Evolutionary conservation across 2,797 vertebrate species (phyloP).

Genomic region (Notamacropus eugenii): DNA sequence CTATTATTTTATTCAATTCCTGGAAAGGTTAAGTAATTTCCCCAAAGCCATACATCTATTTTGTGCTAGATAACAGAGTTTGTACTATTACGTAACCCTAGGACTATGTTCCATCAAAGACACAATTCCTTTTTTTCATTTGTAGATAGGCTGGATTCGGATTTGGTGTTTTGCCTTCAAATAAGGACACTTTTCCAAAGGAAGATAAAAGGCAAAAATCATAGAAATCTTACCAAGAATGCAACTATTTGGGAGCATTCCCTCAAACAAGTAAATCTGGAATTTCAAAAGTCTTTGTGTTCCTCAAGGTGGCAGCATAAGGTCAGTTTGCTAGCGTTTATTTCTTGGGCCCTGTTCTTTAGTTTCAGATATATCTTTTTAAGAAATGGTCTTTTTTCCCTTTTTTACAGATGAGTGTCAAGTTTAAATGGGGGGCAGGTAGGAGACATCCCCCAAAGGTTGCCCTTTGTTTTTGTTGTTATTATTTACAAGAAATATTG

Average conservation of each 20-base stretch:
- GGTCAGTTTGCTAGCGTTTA: neutral
- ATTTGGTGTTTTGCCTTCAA: neutral
- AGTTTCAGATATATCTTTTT: neutral
- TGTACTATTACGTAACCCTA: neutral
- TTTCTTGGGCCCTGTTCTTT: neutral
- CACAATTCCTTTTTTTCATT: neutral
- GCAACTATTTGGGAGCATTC: neutral
- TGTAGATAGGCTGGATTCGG: neutral
- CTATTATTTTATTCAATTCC: neutral
- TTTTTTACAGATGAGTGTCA: neutral
- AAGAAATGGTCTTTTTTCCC: neutral
- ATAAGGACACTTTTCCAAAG: neutral
- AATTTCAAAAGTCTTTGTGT: neutral
- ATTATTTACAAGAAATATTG: neutral
- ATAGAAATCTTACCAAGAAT: neutral
- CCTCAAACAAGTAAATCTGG: neutral
- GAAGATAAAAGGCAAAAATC: neutral
- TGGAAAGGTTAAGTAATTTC: neutral
- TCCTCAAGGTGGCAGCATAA: constrained; percentile 59
- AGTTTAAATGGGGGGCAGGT: neutral
- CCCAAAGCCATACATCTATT: neutral
- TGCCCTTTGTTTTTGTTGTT: neutral
- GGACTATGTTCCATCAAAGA: neutral
- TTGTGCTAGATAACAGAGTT: neutral
- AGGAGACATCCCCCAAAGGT: neutral